Base-by-base conservation (phyloP, 2,797 vertebrate species). In the Sebastes hubbsi region DNA sequence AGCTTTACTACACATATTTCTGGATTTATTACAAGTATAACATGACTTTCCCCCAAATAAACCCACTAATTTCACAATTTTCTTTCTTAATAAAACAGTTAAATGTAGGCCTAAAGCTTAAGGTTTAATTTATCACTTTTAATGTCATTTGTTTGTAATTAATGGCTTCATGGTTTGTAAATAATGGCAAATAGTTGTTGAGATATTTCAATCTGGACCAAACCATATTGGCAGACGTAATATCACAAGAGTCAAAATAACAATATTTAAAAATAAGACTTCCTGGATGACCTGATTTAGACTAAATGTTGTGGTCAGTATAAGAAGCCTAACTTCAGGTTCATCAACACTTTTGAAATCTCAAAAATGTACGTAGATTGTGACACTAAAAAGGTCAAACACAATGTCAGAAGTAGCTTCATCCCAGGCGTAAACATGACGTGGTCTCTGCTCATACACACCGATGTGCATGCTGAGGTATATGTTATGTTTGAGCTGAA, bases 401-500 rank as follows among this genome's bases (percentile, higher is more conserved):
- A 7, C 18, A 0, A 1, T 11, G 2, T 64, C 16, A 36, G 30
- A 36, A 29, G 25, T 12, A 30, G 69, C 46, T 52, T 49, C 0
- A 9, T 38, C 46, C 52, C 16, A 2, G 29, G 12, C 68, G 20
- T 46, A 63, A 73, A 42, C 59, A 36, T 58, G 81, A 61, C 67
- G 60, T 52, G 38, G 12, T 27, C 62, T 76, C 54, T 14, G 60
- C 30, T 22, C 18, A 2, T 25, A 42, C 58, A 18, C 62, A 9
- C 25, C 49, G 8, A 20, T 12, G 58, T 20, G 49, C 6, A 13
- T 27, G 58, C 9, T 46, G 55, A 80, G 38, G 71, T 75, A 54
- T 49, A 73, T 77, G 66, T 84, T 30, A 73, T 77, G 63, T 84
- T 30, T 63, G 46, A 42, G 60, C 42, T 75, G 82, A 85, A 87